Evolutionary conservation across 1,140 invertebrate genomes (phyloP).

Genomic region (Frieseomelitta varia): DNA sequence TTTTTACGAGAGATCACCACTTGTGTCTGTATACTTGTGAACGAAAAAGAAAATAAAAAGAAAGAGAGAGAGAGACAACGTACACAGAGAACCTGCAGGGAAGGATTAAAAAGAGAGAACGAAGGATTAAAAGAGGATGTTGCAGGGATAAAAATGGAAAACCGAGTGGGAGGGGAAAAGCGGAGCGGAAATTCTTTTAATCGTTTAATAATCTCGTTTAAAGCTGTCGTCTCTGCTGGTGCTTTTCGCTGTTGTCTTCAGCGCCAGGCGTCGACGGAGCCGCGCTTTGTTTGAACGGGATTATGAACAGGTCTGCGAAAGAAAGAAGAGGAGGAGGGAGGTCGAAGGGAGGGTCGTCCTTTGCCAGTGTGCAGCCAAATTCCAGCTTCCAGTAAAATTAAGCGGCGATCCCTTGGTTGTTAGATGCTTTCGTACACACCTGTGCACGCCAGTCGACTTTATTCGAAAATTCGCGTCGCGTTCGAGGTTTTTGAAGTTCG

Average conservation of each 20-base stretch:
- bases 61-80: background rate
- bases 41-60: background rate
- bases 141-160: background rate
- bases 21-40: background rate
- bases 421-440: conserved; percentile 48
- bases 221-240: background rate
- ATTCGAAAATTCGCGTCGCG: background rate
- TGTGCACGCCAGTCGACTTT: background rate
- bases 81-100: background rate
- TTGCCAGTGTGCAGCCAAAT: conserved; percentile 52
- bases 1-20: no score
- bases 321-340: background rate
- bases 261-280: background rate
- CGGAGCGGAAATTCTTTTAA: background rate
- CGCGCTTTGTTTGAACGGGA: background rate
- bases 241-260: background rate
- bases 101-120: background rate
- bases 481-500: background rate
- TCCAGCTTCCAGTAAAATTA: conserved; percentile 65
- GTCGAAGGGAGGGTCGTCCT: conserved; percentile 11
- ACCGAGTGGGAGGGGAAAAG: background rate
- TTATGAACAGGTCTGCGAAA: conserved; percentile 11
- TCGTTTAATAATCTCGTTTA: conserved; percentile 2
- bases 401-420: conserved; percentile 49
- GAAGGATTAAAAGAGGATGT: background rate